Percentiles rank a stretch among this genome's conserved stretches.
Conservation (phyloP, 2,888 invertebrate genomes). For the Unio delphinus region DNA sequence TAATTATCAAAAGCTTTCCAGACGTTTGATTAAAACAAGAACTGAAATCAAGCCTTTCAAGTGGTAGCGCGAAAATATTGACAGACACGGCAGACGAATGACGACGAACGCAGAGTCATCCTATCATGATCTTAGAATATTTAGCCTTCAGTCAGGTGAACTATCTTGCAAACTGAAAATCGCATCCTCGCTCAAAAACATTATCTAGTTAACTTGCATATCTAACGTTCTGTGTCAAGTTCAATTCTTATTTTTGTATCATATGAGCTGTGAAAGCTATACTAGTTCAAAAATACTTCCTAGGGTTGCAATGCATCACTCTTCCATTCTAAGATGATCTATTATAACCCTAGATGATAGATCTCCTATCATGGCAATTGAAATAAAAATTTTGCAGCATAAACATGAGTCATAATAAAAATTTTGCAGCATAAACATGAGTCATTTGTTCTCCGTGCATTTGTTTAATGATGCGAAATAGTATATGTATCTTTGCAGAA, state of each 20-base stretch:
- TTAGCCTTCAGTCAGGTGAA: too few species aligned
- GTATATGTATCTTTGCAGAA: too few species aligned
- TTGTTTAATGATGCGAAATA: too few species aligned
- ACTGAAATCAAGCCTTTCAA: too few species aligned
- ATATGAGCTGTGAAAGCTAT: conserved; percentile 85
- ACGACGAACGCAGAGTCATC: too few species aligned
- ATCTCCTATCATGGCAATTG: conserved; percentile 87
- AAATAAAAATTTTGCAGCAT: conserved; percentile 68
- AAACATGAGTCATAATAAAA: too few species aligned
- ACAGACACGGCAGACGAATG: too few species aligned
- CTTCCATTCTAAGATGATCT: conserved; percentile 86
- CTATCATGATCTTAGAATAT: too few species aligned
- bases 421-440: background rate
- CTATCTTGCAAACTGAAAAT: background rate
- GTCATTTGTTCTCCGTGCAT: too few species aligned
- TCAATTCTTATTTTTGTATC: conserved; percentile 12
- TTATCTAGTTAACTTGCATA: background rate
- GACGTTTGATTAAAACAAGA: too few species aligned
- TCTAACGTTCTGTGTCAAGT: background rate
- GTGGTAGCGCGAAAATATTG: too few species aligned
- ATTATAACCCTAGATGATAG: conserved; percentile 54
- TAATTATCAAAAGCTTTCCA: too few species aligned
- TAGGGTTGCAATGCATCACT: conserved; percentile 91
- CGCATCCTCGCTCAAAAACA: background rate
- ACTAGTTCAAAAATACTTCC: conserved; percentile 88